Evolutionary conservation across 2,113 vertebrate genomes (phyloP).

Genomic region (Seriola dumerili): DNA sequence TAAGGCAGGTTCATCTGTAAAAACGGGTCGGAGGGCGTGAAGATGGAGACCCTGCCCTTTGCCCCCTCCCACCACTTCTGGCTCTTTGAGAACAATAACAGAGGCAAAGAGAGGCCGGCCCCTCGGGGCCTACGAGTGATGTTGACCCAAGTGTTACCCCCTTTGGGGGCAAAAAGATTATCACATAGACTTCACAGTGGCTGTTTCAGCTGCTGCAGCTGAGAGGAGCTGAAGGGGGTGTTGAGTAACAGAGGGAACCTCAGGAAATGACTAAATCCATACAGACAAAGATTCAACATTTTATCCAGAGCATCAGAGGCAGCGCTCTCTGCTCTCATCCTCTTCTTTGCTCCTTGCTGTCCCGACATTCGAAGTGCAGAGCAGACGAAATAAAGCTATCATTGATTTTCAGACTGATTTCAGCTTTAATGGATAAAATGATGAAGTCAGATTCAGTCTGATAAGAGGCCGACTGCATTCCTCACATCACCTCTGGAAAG

Average conservation of each 20-base stretch:
- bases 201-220: constrained; percentile 25
- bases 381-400: constrained; percentile 3
- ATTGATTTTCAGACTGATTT: constrained; percentile 59
- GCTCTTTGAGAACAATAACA: constrained; percentile 56
- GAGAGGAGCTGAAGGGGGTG: constrained; percentile 19
- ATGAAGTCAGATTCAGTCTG: constrained; percentile 28
- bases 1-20: constrained; percentile 42
- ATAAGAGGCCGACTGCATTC: constrained; percentile 24
- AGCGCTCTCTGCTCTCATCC: neutral
- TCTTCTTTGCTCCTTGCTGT: constrained; percentile 1
- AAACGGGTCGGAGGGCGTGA: neutral
- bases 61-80: constrained; percentile 42
- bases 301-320: constrained; percentile 25
- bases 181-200: constrained; percentile 42
- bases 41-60: constrained; percentile 47
- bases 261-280: constrained; percentile 50
- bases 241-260: constrained; percentile 50
- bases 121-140: constrained; percentile 41
- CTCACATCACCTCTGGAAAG: constrained; percentile 9
- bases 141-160: constrained; percentile 51
- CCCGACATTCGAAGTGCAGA: constrained; percentile 4
- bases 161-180: constrained; percentile 49
- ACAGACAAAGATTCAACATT: constrained; percentile 33
- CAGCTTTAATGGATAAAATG: constrained; percentile 50
- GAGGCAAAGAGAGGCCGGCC: constrained; percentile 12